A percentile compares a stretch with the other conserved stretches of the same genome.
Conservation (phyloP, 2,888 invertebrate species). For the Saturnia pavonia region DNA sequence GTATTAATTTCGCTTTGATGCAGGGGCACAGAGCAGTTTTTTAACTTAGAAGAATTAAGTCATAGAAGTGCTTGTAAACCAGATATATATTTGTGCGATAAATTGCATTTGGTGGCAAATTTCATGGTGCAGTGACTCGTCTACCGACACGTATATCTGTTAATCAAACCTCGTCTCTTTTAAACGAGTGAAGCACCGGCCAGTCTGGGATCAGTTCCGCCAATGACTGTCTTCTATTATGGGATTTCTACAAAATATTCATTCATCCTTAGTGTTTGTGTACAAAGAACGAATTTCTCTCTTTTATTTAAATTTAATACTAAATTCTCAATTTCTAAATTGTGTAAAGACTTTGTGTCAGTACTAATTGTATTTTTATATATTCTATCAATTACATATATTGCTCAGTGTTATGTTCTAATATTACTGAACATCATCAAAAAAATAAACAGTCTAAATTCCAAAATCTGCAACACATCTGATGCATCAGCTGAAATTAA, state of each 20-base stretch:
- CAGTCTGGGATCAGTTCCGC: slow-evolving; percentile 98
- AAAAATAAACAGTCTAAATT: slow-evolving; percentile 52
- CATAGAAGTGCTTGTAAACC: slow-evolving; percentile 42
- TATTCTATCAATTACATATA: slow-evolving; percentile 4
- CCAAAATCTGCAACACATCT: slow-evolving; percentile 74
- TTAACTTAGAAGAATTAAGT: slow-evolving; percentile 45
- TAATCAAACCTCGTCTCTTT: slow-evolving; percentile 91
- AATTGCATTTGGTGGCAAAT: slow-evolving; percentile 67
- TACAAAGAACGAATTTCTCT: not conserved
- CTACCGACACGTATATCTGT: slow-evolving; percentile 41
- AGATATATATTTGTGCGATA: slow-evolving; percentile 60
- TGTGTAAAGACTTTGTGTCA: not conserved
- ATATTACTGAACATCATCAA: not conserved
- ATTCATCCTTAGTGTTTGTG: slow-evolving; percentile 55
- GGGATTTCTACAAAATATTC: slow-evolving; percentile 79
- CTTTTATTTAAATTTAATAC: not conserved
- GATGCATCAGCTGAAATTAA: slow-evolving; percentile 77
- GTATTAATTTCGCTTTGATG: slow-evolving; percentile 4
- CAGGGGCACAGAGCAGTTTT: slow-evolving; percentile 2
- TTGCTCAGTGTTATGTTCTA: not conserved
- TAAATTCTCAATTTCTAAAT: not conserved
- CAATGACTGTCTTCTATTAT: slow-evolving; percentile 91
- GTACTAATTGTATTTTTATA: slow-evolving; percentile 4
- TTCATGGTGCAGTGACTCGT: slow-evolving; percentile 72
- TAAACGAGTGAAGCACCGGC: slow-evolving; percentile 93